These are phyloP conservation scores for Romanogobio albipinnatus DNA, from an alignment of 2,113 vertebrate genomes.

Conservation along the genomic window DNA sequence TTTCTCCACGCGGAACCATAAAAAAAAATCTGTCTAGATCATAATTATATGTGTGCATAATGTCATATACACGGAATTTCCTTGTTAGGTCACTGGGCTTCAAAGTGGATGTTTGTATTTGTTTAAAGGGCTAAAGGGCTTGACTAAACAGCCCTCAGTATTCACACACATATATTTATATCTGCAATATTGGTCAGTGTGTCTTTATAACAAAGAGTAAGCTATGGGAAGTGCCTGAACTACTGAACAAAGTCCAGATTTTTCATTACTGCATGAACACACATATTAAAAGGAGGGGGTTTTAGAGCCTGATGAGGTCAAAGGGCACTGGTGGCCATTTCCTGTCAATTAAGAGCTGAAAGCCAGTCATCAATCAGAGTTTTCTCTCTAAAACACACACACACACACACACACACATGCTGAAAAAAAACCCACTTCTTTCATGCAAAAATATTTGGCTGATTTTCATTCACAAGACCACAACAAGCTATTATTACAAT, in stretches of 20 bases:
- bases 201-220: conserved; percentile 7
- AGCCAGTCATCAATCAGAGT: conserved; percentile 70
- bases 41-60: background rate
- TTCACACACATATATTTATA: background rate
- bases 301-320: conserved; percentile 63
- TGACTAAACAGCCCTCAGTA: background rate
- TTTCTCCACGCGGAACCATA: background rate
- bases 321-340: conserved; percentile 67
- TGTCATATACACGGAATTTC: no score
- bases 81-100: no score
- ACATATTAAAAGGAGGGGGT: conserved; percentile 60
- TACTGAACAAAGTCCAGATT: background rate
- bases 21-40: background rate
- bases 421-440: background rate
- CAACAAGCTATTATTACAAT: conserved; percentile 32
- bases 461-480: conserved; percentile 13
- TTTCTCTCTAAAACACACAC: background rate
- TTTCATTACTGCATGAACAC: background rate
- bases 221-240: background rate
- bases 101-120: no score
- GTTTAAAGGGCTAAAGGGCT: no score
- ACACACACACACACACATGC: background rate
- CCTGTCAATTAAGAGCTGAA: conserved; percentile 70
- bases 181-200: background rate
- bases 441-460: background rate